These are phyloP conservation scores for Petromus typicus DNA, from an alignment of 2,113 vertebrate species.

Conservation along the genomic window DNA sequence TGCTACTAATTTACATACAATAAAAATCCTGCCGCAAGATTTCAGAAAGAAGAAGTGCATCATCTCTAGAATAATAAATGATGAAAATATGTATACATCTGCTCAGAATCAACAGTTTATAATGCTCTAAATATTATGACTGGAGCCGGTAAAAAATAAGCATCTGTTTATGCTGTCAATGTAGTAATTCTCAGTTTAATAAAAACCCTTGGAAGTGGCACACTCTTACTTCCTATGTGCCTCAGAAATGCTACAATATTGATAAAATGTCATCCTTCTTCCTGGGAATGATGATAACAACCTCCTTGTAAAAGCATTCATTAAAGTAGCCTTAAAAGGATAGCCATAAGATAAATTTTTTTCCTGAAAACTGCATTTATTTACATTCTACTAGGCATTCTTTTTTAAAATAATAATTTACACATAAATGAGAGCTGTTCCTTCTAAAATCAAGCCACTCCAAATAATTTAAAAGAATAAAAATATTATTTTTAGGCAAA, in stretches of 20 bases:
- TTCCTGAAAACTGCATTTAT: conserved; percentile 75
- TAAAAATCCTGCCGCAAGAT: conserved; percentile 85
- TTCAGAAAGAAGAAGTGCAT: conserved; percentile 79
- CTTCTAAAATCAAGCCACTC: not conserved
- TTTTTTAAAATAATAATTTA: conserved; percentile 64
- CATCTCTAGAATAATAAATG: conserved; percentile 78
- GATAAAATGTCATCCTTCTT: conserved; percentile 82
- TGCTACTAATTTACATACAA: conserved; percentile 88
- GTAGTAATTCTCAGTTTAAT: conserved; percentile 72
- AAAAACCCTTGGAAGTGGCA: conserved; percentile 72
- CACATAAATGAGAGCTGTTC: conserved; percentile 60
- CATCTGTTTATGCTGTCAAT: conserved; percentile 65
- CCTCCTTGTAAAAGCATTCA: conserved; percentile 81
- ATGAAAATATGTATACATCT: conserved; percentile 59
- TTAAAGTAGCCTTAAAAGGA: conserved; percentile 77
- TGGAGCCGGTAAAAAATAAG: conserved; percentile 64
- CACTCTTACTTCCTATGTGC: conserved; percentile 70
- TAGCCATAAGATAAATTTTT: conserved; percentile 64
- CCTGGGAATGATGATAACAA: conserved; percentile 81
- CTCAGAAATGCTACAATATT: conserved; percentile 80
- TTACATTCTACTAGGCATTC: conserved; percentile 72
- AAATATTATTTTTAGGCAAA: not conserved
- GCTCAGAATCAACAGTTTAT: conserved; percentile 61
- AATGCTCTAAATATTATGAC: conserved; percentile 63
- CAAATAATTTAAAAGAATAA: conserved; percentile 14